A percentile compares a stretch with the other conserved stretches of the same genome.
phyloP scores from a whole-genome alignment of 2,888 invertebrate genomes.

The Temnothorax unifasciatus region DNA sequence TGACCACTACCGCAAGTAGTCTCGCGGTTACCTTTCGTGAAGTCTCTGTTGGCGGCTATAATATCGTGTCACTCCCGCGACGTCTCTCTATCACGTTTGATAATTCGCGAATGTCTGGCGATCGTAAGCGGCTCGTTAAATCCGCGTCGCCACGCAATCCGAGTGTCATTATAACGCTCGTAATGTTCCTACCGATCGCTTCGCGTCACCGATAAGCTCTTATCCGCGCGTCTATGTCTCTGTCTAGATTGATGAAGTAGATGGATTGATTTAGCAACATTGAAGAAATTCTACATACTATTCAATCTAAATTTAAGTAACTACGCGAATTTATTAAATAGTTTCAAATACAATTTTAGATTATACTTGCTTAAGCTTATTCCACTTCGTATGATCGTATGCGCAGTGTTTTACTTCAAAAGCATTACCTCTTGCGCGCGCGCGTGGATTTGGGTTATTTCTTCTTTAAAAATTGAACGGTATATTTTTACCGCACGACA shows the following conservation, averaged over 20 bases:
- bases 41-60: constrained; percentile 53
- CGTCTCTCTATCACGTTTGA: constrained; percentile 56
- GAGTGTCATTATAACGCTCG: constrained; percentile 22
- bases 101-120: constrained; percentile 62
- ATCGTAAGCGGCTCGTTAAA: constrained; percentile 62
- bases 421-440: neutral
- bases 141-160: neutral
- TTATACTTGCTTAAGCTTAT: neutral
- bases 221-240: neutral
- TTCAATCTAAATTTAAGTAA: neutral
- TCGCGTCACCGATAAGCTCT: constrained; percentile 26
- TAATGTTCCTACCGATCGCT: constrained; percentile 34
- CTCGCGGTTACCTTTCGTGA: constrained; percentile 23
- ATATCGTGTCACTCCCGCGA: constrained; percentile 65
- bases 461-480: constrained; percentile 10
- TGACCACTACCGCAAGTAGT: constrained; percentile 53
- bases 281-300: neutral
- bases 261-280: neutral
- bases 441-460: constrained; percentile 17
- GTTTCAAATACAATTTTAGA: neutral
- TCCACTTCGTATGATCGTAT: neutral
- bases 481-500: constrained; percentile 3
- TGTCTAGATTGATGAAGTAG: constrained; percentile 2
- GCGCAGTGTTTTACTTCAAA: neutral
- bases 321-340: neutral